Evolutionary conservation across 2,888 invertebrate species (phyloP).

Genomic region (Agriotes lineatus): DNA sequence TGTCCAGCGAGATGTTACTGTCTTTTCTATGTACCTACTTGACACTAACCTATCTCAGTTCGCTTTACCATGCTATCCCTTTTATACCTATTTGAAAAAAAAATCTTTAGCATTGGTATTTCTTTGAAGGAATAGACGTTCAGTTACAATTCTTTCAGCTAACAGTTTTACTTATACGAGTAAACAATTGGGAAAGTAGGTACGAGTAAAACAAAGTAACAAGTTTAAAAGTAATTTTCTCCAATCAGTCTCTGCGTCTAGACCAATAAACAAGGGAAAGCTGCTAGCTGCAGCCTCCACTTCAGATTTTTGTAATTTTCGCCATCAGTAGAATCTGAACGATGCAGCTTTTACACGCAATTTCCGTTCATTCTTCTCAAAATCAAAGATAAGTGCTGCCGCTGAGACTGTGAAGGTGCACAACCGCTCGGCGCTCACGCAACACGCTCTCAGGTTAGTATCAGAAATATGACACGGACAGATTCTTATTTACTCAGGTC

Average conservation of each 20-base stretch:
- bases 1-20: too few relatives aligned
- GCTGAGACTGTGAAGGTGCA: conserved; percentile 38
- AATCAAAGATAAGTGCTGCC: conserved; percentile 46
- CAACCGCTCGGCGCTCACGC: neutral
- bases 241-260: conserved; percentile 26
- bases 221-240: neutral
- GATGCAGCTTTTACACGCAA: conserved; percentile 45
- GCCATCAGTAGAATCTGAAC: conserved; percentile 22
- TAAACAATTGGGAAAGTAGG: neutral
- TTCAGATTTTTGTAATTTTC: conserved; percentile 23
- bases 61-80: too few relatives aligned
- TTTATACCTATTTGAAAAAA: too few relatives aligned
- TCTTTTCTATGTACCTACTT: too few relatives aligned
- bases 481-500: conserved; percentile 47
- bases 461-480: conserved; percentile 48
- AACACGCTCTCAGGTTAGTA: conserved; percentile 31
- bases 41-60: too few relatives aligned
- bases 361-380: conserved; percentile 44
- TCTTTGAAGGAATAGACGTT: too few relatives aligned
- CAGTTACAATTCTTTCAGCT: too few relatives aligned
- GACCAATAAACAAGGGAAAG: conserved; percentile 23
- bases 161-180: conserved; percentile 1
- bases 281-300: neutral
- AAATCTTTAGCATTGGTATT: too few relatives aligned
- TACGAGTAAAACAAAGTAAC: neutral